Conservation (phyloP, 2,888 invertebrate species). For the Gisinianus flammeolus region DNA sequence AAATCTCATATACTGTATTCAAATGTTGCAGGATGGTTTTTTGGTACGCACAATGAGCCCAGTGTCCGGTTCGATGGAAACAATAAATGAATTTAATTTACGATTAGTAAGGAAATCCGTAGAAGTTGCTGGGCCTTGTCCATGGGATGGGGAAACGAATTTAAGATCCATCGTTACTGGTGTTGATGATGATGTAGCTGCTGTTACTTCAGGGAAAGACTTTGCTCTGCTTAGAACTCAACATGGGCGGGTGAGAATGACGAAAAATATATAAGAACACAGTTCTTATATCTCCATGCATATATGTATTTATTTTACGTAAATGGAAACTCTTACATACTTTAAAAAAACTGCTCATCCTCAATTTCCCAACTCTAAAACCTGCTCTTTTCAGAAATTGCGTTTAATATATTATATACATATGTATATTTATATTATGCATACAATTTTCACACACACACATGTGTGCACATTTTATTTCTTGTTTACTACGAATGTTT, state of each 20-base stretch:
- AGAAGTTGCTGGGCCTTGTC: slow-evolving; percentile 75
- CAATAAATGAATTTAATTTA: slow-evolving; percentile 72
- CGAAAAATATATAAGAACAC: not conserved
- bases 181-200: slow-evolving; percentile 78
- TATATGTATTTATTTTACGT: slow-evolving; percentile 11
- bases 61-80: slow-evolving; percentile 60
- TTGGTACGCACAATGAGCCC: slow-evolving; percentile 73
- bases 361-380: no score
- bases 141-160: slow-evolving; percentile 72
- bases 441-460: not conserved
- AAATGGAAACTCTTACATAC: no score
- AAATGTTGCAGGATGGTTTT: slow-evolving; percentile 78
- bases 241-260: slow-evolving; percentile 80
- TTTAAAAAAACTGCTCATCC: no score
- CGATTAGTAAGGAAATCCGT: slow-evolving; percentile 81
- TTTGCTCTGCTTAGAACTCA: slow-evolving; percentile 83
- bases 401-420: no score
- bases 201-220: slow-evolving; percentile 85
- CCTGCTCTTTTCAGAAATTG: no score
- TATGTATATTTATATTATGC: no score
- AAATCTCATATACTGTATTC: no score
- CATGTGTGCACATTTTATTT: not conserved
- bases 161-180: slow-evolving; percentile 64
- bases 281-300: no score
- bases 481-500: no score